phyloP scores from a whole-genome alignment of 2,888 invertebrate species.

The Strigamia transsilvanica region DNA sequence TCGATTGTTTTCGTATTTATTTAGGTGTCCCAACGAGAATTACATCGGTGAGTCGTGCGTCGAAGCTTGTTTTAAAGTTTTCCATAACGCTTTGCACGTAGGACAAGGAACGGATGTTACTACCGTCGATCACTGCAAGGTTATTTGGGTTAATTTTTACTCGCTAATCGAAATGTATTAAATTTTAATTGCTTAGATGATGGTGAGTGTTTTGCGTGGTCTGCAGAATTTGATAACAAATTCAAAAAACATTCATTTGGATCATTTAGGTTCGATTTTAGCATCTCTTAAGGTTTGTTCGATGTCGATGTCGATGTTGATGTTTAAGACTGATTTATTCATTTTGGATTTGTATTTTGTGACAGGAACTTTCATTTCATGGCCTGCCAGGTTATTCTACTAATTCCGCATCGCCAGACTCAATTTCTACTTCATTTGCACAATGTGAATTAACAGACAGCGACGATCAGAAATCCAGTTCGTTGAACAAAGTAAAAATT shows the following conservation, averaged over 20 bases:
- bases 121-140: background rate
- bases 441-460: too few relatives aligned
- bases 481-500: too few relatives aligned
- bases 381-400: too few relatives aligned
- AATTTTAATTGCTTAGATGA: background rate
- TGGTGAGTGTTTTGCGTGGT: constrained; percentile 21
- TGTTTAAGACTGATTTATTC: too few relatives aligned
- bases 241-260: constrained; percentile 1
- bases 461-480: too few relatives aligned
- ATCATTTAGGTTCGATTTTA: background rate
- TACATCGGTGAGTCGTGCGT: constrained; percentile 33
- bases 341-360: background rate
- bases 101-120: background rate
- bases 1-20: background rate
- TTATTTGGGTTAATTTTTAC: background rate
- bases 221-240: constrained; percentile 48
- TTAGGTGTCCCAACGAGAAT: background rate
- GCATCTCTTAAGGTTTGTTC: constrained; percentile 24
- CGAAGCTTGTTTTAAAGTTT: constrained; percentile 23
- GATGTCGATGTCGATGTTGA: too few relatives aligned
- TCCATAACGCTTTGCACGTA: background rate
- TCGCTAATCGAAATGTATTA: too few relatives aligned
- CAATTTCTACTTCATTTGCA: too few relatives aligned
- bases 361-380: too few relatives aligned
- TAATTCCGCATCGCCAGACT: too few relatives aligned